Percentiles rank a stretch among this genome's conserved stretches.
Evolutionary conservation across 2,797 vertebrate genomes (phyloP).

Genomic region (Sebastes variabilis): DNA sequence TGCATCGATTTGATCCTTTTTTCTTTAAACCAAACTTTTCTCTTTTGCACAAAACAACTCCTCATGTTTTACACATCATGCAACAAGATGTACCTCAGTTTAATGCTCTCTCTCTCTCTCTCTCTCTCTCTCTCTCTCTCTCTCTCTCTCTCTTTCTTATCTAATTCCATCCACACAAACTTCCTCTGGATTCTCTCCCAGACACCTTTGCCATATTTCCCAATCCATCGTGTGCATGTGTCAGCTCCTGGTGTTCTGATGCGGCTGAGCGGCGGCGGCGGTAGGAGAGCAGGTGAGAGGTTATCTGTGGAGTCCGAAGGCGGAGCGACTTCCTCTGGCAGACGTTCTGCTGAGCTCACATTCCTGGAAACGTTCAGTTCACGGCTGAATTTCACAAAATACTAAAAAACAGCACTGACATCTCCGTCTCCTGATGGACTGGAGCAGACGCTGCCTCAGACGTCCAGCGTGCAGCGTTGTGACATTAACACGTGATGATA

Average conservation of each 20-base stretch:
- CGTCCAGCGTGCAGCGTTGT: background rate
- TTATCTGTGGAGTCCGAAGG: conserved; percentile 32
- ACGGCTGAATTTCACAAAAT: background rate
- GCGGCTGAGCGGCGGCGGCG: background rate
- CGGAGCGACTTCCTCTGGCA: conserved; percentile 39
- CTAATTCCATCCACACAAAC: background rate
- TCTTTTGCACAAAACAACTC: background rate
- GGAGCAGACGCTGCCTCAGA: background rate
- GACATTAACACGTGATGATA: background rate
- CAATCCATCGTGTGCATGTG: background rate
- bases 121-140: too few relatives aligned
- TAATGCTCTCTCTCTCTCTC: background rate
- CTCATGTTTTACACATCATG: background rate
- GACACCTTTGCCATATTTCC: conserved; percentile 8
- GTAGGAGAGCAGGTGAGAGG: background rate
- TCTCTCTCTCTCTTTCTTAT: background rate
- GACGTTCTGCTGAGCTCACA: conserved; percentile 34
- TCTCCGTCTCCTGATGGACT: too few relatives aligned
- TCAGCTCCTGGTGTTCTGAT: background rate
- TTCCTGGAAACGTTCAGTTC: conserved; percentile 39
- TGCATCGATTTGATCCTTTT: background rate
- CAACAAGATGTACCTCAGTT: background rate
- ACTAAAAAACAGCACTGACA: background rate
- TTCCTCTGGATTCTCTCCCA: background rate
- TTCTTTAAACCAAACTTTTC: background rate